Percentiles rank a stretch among this genome's conserved stretches.
Conservation (phyloP, 2,113 vertebrate species). For the Pteropus alecto region DNA sequence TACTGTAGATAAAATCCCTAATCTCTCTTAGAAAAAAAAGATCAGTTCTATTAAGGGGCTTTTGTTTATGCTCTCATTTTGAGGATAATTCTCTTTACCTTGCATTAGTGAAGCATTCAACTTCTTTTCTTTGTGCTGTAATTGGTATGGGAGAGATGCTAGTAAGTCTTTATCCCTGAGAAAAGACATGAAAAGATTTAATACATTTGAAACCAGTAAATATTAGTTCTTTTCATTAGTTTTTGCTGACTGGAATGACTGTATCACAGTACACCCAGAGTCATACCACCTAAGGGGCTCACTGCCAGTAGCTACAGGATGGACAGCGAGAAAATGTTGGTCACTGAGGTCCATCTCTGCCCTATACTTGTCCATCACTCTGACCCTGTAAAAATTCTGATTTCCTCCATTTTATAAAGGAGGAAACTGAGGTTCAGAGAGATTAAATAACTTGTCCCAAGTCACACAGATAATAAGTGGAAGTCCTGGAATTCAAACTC, state of each 20-base stretch:
- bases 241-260: not conserved
- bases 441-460: not conserved
- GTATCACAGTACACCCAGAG: not conserved
- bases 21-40: not conserved
- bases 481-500: not conserved
- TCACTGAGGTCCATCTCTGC: not conserved
- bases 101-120: conserved; percentile 59
- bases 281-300: not conserved
- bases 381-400: not conserved
- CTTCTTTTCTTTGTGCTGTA: conserved; percentile 39
- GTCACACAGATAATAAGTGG: not conserved
- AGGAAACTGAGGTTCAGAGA: conserved; percentile 2
- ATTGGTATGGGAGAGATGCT: not conserved
- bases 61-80: not conserved
- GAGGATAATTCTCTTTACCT: conserved; percentile 57
- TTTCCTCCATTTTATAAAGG: not conserved
- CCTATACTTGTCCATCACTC: not conserved
- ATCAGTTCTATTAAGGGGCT: not conserved
- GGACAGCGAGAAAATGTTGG: not conserved
- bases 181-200: conserved; percentile 19
- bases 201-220: not conserved
- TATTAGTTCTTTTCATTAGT: not conserved
- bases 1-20: not conserved
- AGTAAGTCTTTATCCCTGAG: conserved; percentile 54
- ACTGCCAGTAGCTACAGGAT: not conserved